These are phyloP conservation scores for Pilophorus perplexus DNA, from an alignment of 2,888 invertebrate genomes.

Conservation along the genomic window DNA sequence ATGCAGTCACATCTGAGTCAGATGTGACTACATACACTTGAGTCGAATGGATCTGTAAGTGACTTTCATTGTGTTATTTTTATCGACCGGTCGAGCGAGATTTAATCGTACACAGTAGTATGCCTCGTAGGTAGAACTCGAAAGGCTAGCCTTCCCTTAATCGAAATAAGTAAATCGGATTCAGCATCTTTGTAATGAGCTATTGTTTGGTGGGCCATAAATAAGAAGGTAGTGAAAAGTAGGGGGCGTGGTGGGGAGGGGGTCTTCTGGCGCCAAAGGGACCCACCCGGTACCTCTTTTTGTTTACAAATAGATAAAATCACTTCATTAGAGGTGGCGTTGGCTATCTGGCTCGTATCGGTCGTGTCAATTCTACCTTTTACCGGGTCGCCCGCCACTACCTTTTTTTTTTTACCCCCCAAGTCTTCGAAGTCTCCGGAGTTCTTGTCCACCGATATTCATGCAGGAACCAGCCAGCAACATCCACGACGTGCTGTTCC, in stretches of 20 bases:
- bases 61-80: too few relatives aligned
- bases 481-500: too few relatives aligned
- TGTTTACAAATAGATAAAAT: constrained; percentile 31
- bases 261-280: constrained; percentile 17
- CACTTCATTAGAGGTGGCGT: constrained; percentile 29
- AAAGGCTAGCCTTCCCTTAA: constrained; percentile 10
- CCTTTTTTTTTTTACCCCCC: not conserved
- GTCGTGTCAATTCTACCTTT: constrained; percentile 31
- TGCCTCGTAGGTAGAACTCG: constrained; percentile 15
- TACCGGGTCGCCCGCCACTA: constrained; percentile 7
- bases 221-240: constrained; percentile 27
- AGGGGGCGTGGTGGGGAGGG: not conserved
- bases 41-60: too few relatives aligned
- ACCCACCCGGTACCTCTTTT: constrained; percentile 31
- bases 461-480: too few relatives aligned
- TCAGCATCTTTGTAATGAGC: constrained; percentile 29
- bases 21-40: too few relatives aligned
- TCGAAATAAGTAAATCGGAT: constrained; percentile 28
- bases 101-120: too few relatives aligned
- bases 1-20: too few relatives aligned
- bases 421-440: too few relatives aligned
- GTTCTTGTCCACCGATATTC: too few relatives aligned
- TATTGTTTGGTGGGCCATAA: constrained; percentile 26
- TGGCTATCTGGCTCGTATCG: constrained; percentile 25
- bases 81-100: too few relatives aligned